Conservation (phyloP, 2,888 invertebrate genomes). For the Nymphalis c-album region DNA sequence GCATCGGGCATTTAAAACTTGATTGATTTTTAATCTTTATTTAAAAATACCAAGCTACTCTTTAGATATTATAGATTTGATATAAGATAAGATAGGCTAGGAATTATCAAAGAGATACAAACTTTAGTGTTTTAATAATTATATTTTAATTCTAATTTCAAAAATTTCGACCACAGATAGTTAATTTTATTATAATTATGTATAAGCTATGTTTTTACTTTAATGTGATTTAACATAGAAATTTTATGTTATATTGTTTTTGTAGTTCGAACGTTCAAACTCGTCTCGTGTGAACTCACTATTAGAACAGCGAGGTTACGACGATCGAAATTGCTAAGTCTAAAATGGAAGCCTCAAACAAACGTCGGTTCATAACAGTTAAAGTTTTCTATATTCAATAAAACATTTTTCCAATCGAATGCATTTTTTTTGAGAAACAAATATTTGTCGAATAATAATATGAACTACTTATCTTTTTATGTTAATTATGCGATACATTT, state of each 20-base stretch:
- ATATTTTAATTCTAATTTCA: background rate
- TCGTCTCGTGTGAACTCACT: too few species aligned
- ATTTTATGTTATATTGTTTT: background rate
- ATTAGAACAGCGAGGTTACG: too few species aligned
- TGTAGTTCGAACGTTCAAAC: background rate
- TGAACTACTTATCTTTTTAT: too few species aligned
- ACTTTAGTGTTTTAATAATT: slow-evolving; percentile 8
- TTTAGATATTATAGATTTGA: slow-evolving; percentile 8
- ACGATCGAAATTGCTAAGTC: too few species aligned
- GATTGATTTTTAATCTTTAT: slow-evolving; percentile 29
- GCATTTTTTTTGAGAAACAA: too few species aligned
- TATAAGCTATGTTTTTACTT: background rate
- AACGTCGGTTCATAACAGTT: too few species aligned
- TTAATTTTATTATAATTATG: slow-evolving; percentile 1
- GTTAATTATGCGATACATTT: too few species aligned
- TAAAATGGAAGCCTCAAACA: too few species aligned
- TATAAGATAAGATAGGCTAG: background rate
- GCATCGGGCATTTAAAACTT: slow-evolving; percentile 21
- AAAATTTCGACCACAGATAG: background rate
- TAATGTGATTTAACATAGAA: background rate
- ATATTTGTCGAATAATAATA: too few species aligned
- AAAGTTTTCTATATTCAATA: too few species aligned
- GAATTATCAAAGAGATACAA: background rate
- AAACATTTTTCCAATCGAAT: too few species aligned
- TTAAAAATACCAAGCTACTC: slow-evolving; percentile 5